Conservation (phyloP, 2,888 invertebrate species). For the Embidobia sp. region DNA sequence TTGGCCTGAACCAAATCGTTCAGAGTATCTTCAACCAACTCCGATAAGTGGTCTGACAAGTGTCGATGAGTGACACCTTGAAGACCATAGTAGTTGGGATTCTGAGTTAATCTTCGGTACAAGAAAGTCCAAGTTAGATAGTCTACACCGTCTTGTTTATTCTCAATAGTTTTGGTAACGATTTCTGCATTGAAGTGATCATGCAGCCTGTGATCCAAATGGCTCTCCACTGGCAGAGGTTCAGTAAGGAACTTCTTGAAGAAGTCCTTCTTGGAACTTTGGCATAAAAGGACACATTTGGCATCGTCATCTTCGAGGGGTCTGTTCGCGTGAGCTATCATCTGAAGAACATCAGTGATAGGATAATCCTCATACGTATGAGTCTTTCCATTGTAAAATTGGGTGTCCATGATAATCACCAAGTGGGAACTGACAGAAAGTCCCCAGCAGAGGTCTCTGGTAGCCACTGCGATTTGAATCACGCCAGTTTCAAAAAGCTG, state of each 20-base stretch:
- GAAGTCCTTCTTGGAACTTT: constrained; percentile 98
- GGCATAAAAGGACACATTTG: constrained; percentile 98
- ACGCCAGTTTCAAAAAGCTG: constrained; percentile 96
- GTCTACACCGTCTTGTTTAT: constrained; percentile 99
- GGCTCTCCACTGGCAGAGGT: constrained; percentile 98
- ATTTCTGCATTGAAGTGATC: constrained; percentile 99
- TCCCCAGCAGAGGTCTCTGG: constrained; percentile 96
- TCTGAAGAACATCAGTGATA: constrained; percentile 97
- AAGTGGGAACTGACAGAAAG: constrained; percentile 94
- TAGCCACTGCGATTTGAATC: constrained; percentile 95
- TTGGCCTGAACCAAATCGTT: constrained; percentile 97
- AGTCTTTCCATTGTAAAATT: constrained; percentile 86
- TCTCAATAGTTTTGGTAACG: constrained; percentile 99
- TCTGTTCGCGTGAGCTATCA: constrained; percentile 98
- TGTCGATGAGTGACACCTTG: constrained; percentile 98
- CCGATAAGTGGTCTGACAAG: constrained; percentile 98
- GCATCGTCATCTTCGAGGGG: constrained; percentile 95
- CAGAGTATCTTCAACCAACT: constrained; percentile 97
- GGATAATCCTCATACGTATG: constrained; percentile 99
- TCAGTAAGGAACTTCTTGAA: constrained; percentile 99
- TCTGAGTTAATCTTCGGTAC: constrained; percentile 97
- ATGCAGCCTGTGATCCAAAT: constrained; percentile 98
- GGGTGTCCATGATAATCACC: constrained; percentile 98
- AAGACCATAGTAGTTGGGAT: constrained; percentile 99
- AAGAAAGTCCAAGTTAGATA: constrained; percentile 99